Evolutionary conservation across 2,888 invertebrate species (phyloP).

Genomic region (Eristalis tenax): DNA sequence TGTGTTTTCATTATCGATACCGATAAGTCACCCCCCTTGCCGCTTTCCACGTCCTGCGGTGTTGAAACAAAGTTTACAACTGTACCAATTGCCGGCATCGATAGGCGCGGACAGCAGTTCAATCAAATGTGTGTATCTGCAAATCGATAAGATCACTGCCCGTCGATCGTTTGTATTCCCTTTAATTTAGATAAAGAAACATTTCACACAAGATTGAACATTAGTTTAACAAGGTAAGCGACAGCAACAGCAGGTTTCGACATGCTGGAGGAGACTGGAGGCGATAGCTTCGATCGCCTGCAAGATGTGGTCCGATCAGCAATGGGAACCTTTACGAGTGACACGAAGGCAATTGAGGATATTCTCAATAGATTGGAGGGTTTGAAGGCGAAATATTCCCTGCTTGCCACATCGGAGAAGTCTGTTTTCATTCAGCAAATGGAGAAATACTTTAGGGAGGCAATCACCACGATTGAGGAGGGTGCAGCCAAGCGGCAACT

Average conservation of each 20-base stretch:
- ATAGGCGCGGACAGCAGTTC: conserved; percentile 30
- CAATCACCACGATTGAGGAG: conserved; percentile 75
- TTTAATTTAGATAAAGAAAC: conserved; percentile 32
- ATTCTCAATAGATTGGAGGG: conserved; percentile 74
- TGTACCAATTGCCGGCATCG: conserved; percentile 29
- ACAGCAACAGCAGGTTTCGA: conserved; percentile 14
- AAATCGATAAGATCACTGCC: conserved; percentile 45
- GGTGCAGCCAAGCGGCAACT: conserved; percentile 75
- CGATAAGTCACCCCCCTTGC: conserved; percentile 18
- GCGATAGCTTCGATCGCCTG: conserved; percentile 76
- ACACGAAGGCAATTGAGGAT: conserved; percentile 75
- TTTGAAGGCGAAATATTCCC: conserved; percentile 75
- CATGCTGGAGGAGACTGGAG: conserved; percentile 45
- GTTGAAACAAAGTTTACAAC: conserved; percentile 11
- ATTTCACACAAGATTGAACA: conserved; percentile 23
- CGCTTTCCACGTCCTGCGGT: neutral
- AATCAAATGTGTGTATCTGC: conserved; percentile 37
- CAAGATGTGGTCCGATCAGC: conserved; percentile 75
- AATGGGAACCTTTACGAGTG: conserved; percentile 74
- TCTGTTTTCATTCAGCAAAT: conserved; percentile 76
- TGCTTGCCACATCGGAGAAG: conserved; percentile 75
- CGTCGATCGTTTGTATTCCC: neutral
- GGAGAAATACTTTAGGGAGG: conserved; percentile 75
- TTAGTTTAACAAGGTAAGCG: conserved; percentile 46
- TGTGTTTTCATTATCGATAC: conserved; percentile 35